Conservation (phyloP, 1,140 invertebrate species). For the Sycobia sp. region DNA sequence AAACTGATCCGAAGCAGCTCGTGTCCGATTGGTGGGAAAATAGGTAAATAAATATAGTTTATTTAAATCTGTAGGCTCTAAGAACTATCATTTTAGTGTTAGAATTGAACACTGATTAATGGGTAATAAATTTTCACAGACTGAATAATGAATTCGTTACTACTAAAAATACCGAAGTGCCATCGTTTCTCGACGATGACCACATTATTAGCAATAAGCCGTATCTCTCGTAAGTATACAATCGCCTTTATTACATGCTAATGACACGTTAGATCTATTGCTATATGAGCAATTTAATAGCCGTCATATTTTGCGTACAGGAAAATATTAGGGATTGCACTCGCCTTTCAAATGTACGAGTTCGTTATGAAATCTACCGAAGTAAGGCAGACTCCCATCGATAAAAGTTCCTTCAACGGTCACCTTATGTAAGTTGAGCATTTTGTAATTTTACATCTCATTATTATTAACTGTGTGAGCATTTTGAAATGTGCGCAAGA, state of each 20-base stretch:
- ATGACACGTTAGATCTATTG: neutral
- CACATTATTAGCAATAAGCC: constrained; percentile 65
- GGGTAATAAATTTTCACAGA: constrained; percentile 32
- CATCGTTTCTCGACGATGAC: constrained; percentile 62
- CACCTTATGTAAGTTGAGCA: constrained; percentile 27
- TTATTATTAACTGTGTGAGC: neutral
- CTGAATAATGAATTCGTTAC: constrained; percentile 44
- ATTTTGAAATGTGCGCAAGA: neutral
- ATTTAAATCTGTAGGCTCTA: neutral
- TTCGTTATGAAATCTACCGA: constrained; percentile 48
- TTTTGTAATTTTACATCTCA: neutral
- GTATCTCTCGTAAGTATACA: constrained; percentile 61
- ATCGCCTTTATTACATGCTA: no score
- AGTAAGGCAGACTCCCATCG: constrained; percentile 41
- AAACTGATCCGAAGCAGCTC: constrained; percentile 47
- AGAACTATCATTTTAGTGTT: neutral
- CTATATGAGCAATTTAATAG: neutral
- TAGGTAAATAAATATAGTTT: constrained; percentile 49
- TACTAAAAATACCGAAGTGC: constrained; percentile 33
- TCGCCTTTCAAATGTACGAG: constrained; percentile 60
- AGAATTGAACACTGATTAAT: neutral
- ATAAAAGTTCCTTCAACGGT: constrained; percentile 28
- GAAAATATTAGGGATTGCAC: constrained; percentile 58
- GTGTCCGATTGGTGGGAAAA: constrained; percentile 56
- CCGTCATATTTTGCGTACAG: constrained; percentile 41